A percentile compares a stretch with the other conserved stretches of the same genome.
phyloP scores from a whole-genome alignment of 2,113 vertebrate species.

The Lates calcarifer region DNA sequence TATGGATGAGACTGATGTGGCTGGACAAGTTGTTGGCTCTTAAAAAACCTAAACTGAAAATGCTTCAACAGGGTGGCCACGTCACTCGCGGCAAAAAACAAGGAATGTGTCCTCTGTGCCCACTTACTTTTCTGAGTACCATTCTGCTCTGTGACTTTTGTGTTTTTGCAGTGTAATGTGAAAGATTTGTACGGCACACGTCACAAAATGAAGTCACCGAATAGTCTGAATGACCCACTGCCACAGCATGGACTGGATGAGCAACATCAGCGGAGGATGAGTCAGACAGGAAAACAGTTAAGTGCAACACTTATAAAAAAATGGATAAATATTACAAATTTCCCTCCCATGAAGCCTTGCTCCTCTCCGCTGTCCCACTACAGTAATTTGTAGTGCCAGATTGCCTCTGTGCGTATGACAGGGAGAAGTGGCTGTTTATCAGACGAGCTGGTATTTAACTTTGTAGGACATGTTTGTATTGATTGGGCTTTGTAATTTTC shows the following conservation, averaged over 20 bases:
- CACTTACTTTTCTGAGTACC: not conserved
- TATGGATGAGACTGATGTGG: no score
- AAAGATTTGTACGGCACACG: not conserved
- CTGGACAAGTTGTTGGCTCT: no score
- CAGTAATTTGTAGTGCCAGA: constrained; percentile 59
- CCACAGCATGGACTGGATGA: not conserved
- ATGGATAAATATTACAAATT: constrained; percentile 31
- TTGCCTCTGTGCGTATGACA: constrained; percentile 61
- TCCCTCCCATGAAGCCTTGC: constrained; percentile 22
- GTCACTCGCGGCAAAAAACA: no score
- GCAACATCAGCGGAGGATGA: constrained; percentile 1
- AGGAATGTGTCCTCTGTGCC: no score
- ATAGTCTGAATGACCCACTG: constrained; percentile 10
- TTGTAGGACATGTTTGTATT: constrained; percentile 77
- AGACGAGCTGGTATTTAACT: constrained; percentile 73
- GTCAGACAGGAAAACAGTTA: constrained; percentile 25
- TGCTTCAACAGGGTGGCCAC: no score
- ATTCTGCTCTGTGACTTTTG: not conserved
- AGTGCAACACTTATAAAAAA: constrained; percentile 28
- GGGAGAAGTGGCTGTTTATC: constrained; percentile 72
- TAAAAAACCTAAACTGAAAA: no score
- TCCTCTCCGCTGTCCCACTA: constrained; percentile 28
- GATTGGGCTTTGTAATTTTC: constrained; percentile 79
- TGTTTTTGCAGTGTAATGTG: not conserved
- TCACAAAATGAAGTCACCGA: constrained; percentile 4